phyloP scores from a whole-genome alignment of 2,888 invertebrate genomes.

The Mylabris sibirica region DNA sequence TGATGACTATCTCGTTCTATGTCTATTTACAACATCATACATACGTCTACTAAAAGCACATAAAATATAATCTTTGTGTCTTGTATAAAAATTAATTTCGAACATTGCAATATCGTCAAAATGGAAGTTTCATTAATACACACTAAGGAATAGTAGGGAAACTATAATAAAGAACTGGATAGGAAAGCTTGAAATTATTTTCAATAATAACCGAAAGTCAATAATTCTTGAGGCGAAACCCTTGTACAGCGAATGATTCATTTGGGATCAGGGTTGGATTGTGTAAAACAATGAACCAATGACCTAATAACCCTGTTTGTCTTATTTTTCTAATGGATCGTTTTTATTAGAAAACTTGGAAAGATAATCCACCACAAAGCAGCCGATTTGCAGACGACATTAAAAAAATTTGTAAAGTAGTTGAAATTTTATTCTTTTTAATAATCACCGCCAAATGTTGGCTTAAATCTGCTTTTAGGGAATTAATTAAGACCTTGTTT shows the following conservation, averaged over 20 bases:
- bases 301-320: constrained; percentile 34
- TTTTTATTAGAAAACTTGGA: constrained; percentile 37
- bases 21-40: neutral
- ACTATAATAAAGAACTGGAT: neutral
- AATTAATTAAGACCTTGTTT: constrained; percentile 44
- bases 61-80: neutral
- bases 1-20: neutral
- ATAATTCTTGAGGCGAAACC: constrained; percentile 27
- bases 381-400: constrained; percentile 22
- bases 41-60: neutral
- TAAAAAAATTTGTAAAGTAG: no score
- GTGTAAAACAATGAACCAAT: constrained; percentile 34
- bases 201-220: constrained; percentile 25
- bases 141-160: neutral
- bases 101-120: neutral
- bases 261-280: constrained; percentile 3
- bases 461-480: constrained; percentile 29
- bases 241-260: neutral
- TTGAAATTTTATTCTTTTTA: no score
- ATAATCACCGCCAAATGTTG: no score
- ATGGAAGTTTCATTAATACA: no score
- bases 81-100: neutral
- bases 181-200: neutral
- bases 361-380: constrained; percentile 33
- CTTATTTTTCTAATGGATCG: constrained; percentile 35